A percentile compares a stretch with the other conserved stretches of the same genome.
phyloP scores from a whole-genome alignment of 2,113 vertebrate genomes.

The Chlamydotis undulata region DNA sequence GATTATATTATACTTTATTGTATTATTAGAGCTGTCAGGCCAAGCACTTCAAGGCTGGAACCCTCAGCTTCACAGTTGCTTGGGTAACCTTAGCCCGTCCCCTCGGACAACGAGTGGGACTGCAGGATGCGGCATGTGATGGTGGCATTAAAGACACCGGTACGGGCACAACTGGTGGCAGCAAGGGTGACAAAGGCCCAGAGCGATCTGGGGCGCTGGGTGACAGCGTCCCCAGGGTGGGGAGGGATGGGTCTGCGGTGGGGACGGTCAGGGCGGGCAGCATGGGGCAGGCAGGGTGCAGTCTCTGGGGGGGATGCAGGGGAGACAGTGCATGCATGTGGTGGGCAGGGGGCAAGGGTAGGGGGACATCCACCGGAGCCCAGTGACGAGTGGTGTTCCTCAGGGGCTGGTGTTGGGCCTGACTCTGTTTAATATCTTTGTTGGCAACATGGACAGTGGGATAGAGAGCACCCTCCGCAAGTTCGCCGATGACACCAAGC shows the following conservation, averaged over 20 bases:
- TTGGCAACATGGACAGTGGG: no score
- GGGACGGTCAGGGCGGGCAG: no score
- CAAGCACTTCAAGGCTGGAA: neutral
- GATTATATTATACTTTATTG: neutral
- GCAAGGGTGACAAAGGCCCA: neutral
- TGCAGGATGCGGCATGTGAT: neutral
- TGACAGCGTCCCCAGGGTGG: neutral
- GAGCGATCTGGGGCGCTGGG: neutral
- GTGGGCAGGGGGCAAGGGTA: no score
- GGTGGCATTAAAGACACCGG: neutral
- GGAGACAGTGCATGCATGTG: no score
- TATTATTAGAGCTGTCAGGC: slow-evolving; percentile 12
- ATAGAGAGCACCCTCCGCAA: no score
- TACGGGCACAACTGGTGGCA: neutral
- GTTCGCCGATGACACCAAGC: no score
- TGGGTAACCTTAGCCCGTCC: neutral
- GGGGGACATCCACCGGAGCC: no score
- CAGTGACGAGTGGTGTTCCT: no score
- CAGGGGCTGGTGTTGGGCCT: no score
- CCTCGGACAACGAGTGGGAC: neutral
- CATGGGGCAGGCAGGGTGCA: no score
- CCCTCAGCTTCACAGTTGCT: neutral
- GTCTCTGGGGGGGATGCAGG: no score
- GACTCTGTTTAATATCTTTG: no score
- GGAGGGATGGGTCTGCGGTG: neutral